Percentiles rank a stretch among this genome's conserved stretches.
phyloP scores from a whole-genome alignment of 2,113 vertebrate genomes.

The Vidua macroura region DNA sequence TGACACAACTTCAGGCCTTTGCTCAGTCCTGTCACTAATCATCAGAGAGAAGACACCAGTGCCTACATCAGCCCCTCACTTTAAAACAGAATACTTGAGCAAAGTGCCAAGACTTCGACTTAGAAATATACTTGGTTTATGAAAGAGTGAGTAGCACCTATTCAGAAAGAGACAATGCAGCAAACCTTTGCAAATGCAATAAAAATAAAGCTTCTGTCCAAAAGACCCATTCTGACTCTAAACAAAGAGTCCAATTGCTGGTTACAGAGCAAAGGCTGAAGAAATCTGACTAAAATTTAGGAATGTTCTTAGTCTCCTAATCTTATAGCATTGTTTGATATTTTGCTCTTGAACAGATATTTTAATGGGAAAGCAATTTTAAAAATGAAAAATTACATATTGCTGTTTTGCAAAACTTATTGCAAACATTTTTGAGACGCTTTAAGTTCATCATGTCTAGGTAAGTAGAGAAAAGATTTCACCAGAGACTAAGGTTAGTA shows the following conservation, averaged over 20 bases:
- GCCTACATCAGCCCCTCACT: accelerated
- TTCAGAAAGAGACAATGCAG: neutral
- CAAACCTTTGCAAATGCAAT: neutral
- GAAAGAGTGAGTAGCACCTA: neutral
- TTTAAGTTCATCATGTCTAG: neutral
- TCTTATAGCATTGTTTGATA: neutral
- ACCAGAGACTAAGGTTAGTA: neutral
- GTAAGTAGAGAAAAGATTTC: neutral
- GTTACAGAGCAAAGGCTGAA: neutral
- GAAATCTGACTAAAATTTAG: neutral
- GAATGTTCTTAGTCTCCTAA: neutral
- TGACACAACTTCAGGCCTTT: neutral
- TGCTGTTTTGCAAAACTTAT: neutral
- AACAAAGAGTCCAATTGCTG: neutral
- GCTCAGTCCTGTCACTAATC: neutral
- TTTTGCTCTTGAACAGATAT: neutral
- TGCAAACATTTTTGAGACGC: neutral
- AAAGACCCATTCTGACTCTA: neutral
- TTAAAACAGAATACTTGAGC: neutral
- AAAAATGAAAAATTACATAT: neutral
- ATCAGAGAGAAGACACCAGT: neutral
- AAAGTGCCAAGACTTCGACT: neutral
- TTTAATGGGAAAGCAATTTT: neutral
- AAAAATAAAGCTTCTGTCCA: neutral
- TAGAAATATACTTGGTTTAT: neutral